Base-by-base conservation (phyloP, 64 coral and sea anemone species). In the Actinia equina region DNA sequence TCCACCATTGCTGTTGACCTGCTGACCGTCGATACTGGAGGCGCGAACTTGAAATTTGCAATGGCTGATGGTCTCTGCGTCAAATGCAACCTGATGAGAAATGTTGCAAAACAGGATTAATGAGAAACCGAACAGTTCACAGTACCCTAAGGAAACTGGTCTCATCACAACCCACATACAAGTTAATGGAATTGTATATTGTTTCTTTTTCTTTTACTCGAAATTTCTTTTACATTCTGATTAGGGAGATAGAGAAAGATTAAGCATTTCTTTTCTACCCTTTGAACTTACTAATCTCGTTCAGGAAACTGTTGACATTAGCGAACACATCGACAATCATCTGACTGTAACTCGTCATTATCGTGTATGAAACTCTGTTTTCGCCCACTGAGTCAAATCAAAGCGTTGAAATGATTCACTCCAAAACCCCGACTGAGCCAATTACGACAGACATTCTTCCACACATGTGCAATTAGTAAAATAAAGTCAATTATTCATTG, bases 1-100 rank as follows among this genome's bases (percentile, higher is more conserved):
- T 90, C 87, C 7, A 84, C 88, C 26, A 83, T 79, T 54, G 92
- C 85, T 8, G 59, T 84, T 42, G 81, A 88, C 27, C n/a, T 90
- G 88, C 14, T 78, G 85, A 10, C 91, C 91, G 22, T 97, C 94
- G 3, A 80, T 84, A 43, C 94, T 71, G 44, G 51, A 83, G 27
- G 91, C 94, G 42, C 88, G 70, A 45, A 93, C 79, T 12, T 54
- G 51, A 7, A 97, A 62, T 17, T 97, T 97, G 62, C 94, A 97
- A 43, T 91, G 91, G 23, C 85, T 93, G 3, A 97, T 55, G 9
- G 77, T 46, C 81, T 97, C 94, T 44, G 94, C 94, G 76, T 97
- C 94, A 82, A 93, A 88, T 43, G 88, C 54, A 82, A 90, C 86
- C 94, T 96, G 62, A 30, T 2, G 46, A 37, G 46, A 49, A 49